phyloP scores from a whole-genome alignment of 2,113 vertebrate species.

The Ptilonorhynchus violaceus region DNA sequence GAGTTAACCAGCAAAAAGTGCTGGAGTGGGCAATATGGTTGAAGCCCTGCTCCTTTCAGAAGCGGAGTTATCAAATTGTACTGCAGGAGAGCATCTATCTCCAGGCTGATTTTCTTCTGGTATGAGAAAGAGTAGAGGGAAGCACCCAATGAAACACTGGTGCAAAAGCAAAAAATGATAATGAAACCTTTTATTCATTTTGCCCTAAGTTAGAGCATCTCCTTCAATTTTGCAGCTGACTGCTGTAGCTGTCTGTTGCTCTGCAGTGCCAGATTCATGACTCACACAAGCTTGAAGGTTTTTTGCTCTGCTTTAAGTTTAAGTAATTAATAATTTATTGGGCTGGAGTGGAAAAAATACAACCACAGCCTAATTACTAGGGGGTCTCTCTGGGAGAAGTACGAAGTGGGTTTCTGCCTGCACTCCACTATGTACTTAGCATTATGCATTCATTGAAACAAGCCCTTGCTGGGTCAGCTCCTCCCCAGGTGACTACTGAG shows the following conservation, averaged over 20 bases:
- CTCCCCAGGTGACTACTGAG: not conserved
- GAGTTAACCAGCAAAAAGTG: not conserved
- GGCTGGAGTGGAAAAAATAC: not conserved
- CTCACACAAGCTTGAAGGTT: not conserved
- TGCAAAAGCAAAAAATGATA: not conserved
- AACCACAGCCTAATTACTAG: not conserved
- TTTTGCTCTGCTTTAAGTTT: not conserved
- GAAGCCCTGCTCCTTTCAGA: not conserved
- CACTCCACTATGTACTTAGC: not conserved
- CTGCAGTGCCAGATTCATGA: not conserved
- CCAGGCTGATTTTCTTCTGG: not conserved
- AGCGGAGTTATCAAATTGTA: not conserved
- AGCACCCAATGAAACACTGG: not conserved
- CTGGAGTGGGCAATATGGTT: not conserved
- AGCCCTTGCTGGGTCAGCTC: not conserved
- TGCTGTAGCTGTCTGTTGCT: not conserved
- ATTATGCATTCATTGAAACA: not conserved
- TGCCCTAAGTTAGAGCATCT: not conserved
- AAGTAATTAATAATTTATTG: conserved; percentile 16
- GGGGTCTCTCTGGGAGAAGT: not conserved
- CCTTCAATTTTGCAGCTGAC: not conserved
- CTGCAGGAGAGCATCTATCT: not conserved
- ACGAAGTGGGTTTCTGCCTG: not conserved
- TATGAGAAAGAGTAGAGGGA: not conserved
- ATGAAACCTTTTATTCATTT: not conserved